A percentile compares a stretch with the other conserved stretches of the same genome.
Conservation (phyloP, 2,888 invertebrate genomes). For the Helicoverpa assulta region DNA sequence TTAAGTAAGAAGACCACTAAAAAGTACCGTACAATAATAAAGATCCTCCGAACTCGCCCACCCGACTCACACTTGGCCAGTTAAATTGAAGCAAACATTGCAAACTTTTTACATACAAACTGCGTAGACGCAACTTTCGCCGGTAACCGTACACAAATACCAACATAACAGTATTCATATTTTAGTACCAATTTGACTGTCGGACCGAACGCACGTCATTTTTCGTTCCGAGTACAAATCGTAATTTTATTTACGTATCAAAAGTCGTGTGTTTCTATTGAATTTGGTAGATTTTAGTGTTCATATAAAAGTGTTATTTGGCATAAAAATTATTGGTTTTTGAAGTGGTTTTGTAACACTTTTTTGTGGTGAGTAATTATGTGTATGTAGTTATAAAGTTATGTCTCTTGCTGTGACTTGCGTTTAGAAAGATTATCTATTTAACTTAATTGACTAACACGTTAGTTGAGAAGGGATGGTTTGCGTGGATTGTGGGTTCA, state of each 20-base stretch:
- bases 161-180: conserved; percentile 32
- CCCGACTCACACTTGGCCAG: neutral
- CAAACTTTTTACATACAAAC: conserved; percentile 31
- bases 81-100: conserved; percentile 30
- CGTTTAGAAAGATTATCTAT: neutral
- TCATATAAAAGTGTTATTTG: neutral
- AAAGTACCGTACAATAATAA: no score
- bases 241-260: conserved; percentile 15
- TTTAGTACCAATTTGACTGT: conserved; percentile 21
- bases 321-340: neutral
- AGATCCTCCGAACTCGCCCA: neutral
- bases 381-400: no score
- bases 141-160: conserved; percentile 13
- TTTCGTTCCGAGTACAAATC: neutral
- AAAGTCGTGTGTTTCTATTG: conserved; percentile 26
- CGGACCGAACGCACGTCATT: neutral
- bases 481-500: neutral
- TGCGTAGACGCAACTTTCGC: conserved; percentile 28
- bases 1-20: no score
- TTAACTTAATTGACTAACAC: neutral
- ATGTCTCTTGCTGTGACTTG: neutral
- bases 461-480: neutral
- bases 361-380: neutral
- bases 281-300: no score
- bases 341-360: neutral